phyloP scores from a whole-genome alignment of 2,888 invertebrate species.

The Eupithecia subfuscata region DNA sequence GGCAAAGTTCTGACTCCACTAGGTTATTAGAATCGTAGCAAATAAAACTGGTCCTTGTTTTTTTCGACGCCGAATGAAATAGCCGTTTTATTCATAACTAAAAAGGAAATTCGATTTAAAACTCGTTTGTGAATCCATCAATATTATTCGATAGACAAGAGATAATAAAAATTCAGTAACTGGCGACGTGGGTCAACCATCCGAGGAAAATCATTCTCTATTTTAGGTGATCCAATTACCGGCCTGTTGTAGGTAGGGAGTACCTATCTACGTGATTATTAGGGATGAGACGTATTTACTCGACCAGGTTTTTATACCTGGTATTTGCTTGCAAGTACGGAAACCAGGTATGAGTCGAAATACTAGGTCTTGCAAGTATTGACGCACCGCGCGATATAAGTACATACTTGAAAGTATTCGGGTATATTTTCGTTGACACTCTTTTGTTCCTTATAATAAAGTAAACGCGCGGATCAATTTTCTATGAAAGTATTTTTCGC shows the following conservation, averaged over 20 bases:
- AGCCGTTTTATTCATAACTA: constrained; percentile 34
- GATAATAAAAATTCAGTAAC: constrained; percentile 48
- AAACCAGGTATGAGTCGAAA: too few species aligned
- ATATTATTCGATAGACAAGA: constrained; percentile 54
- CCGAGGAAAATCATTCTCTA: constrained; percentile 46
- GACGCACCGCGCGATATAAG: too few species aligned
- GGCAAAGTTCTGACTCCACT: background rate
- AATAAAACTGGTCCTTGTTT: constrained; percentile 18
- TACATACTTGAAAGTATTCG: too few species aligned
- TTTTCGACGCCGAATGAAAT: constrained; percentile 32
- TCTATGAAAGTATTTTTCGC: too few species aligned
- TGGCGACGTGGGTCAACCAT: constrained; percentile 47
- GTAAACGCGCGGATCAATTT: too few species aligned
- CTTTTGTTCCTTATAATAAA: too few species aligned
- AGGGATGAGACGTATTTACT: too few species aligned
- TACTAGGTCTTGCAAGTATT: too few species aligned
- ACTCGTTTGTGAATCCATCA: constrained; percentile 53
- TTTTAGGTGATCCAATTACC: constrained; percentile 51
- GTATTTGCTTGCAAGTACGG: too few species aligned
- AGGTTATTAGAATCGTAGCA: background rate
- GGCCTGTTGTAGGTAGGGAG: constrained; percentile 45
- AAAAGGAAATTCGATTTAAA: constrained; percentile 52
- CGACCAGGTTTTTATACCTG: too few species aligned
- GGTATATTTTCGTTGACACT: too few species aligned
- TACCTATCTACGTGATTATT: constrained; percentile 42